Conservation (phyloP, 2,113 vertebrate species). For the Zapus hudsonius region DNA sequence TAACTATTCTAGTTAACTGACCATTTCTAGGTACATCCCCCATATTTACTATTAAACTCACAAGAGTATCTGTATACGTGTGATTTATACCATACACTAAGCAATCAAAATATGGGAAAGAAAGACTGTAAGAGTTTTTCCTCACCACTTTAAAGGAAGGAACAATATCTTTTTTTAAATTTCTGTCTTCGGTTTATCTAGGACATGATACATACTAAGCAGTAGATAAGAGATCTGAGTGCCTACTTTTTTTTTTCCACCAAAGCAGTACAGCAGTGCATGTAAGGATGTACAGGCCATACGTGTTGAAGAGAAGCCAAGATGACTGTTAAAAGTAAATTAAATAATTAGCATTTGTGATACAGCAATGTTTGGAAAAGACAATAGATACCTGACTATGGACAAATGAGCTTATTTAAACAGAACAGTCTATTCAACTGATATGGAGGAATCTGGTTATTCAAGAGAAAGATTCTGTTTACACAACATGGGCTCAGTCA, state of each 20-base stretch:
- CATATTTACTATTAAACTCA: conserved; percentile 31
- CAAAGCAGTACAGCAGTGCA: not conserved
- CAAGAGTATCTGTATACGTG: not conserved
- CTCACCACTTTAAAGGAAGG: not conserved
- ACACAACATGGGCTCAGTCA: not conserved
- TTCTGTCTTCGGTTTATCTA: not conserved
- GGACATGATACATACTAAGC: not conserved
- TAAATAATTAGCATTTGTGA: not conserved
- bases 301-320: not conserved
- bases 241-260: not conserved
- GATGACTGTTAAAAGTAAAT: not conserved
- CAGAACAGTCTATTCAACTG: no score
- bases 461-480: not conserved
- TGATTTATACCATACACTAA: conserved; percentile 22
- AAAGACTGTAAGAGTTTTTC: not conserved
- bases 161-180: not conserved
- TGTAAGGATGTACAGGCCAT: not conserved
- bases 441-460: not conserved
- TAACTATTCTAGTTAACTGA: not conserved
- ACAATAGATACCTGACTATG: not conserved
- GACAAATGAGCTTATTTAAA: not conserved
- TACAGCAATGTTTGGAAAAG: not conserved
- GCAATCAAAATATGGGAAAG: not conserved
- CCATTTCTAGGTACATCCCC: not conserved
- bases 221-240: not conserved